Evolutionary conservation across 2,113 vertebrate species (phyloP).

Genomic region (Silurus asotus): DNA sequence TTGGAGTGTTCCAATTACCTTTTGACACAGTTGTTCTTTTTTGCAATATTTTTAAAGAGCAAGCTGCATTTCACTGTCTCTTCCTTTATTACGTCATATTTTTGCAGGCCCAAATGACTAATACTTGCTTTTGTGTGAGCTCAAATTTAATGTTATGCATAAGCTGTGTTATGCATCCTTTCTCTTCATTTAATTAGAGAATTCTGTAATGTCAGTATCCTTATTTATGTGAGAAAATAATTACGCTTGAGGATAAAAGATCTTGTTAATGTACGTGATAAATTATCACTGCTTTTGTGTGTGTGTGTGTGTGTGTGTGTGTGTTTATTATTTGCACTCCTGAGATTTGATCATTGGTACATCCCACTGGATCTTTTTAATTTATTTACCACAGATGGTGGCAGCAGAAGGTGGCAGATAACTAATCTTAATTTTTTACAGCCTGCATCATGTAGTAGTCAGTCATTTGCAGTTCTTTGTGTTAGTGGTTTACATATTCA

Average conservation of each 20-base stretch:
- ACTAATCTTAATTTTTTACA: conserved; percentile 59
- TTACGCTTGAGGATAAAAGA: background rate
- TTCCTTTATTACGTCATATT: conserved; percentile 2
- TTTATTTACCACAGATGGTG: conserved; percentile 59
- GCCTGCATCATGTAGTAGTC: conserved; percentile 45
- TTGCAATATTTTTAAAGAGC: background rate
- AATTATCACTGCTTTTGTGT: background rate
- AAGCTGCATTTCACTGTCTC: background rate
- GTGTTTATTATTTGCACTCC: conserved; percentile 35
- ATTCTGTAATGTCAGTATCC: background rate
- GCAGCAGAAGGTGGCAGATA: conserved; percentile 51
- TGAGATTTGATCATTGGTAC: conserved; percentile 8
- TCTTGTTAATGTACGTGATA: too few species aligned
- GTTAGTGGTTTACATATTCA: conserved; percentile 33
- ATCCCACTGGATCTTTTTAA: conserved; percentile 17
- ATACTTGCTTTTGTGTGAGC: background rate
- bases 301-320: background rate
- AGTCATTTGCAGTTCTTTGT: conserved; percentile 48
- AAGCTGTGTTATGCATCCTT: background rate
- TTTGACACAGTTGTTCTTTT: background rate
- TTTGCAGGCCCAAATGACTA: background rate
- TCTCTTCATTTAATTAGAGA: background rate
- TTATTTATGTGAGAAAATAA: background rate
- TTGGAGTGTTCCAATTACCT: too few species aligned
- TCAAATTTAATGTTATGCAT: background rate